Evolutionary conservation across 2,113 vertebrate genomes (phyloP).

Genomic region (Lepus timidus): DNA sequence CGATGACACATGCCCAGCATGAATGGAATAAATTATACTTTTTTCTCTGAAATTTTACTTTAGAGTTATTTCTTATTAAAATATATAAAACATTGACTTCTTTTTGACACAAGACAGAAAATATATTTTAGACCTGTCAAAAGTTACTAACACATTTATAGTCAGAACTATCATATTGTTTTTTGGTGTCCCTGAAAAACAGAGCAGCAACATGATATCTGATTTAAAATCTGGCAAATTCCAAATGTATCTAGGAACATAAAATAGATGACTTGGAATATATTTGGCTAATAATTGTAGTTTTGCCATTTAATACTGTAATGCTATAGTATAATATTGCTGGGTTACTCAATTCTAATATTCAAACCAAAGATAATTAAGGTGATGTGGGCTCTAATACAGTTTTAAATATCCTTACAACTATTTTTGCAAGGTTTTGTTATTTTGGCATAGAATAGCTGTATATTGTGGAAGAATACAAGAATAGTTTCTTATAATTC

Average conservation of each 20-base stretch:
- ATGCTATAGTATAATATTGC: not conserved
- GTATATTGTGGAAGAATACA: not conserved
- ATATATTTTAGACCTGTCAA: conserved; percentile 34
- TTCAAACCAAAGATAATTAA: not conserved
- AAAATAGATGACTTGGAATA: not conserved
- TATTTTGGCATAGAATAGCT: not conserved
- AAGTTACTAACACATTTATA: not conserved
- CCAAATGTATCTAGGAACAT: not conserved
- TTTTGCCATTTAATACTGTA: not conserved
- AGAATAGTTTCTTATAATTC: not conserved
- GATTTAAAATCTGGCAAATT: not conserved
- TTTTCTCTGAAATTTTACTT: conserved; percentile 45
- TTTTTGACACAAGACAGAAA: conserved; percentile 3
- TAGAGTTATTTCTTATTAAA: conserved; percentile 40
- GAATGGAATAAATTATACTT: conserved; percentile 57
- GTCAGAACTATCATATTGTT: not conserved
- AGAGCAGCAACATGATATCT: not conserved
- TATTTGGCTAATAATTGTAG: not conserved
- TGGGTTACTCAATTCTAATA: not conserved
- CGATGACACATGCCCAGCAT: conserved; percentile 1
- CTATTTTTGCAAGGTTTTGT: not conserved
- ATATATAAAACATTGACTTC: conserved; percentile 15
- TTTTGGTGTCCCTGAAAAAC: not conserved
- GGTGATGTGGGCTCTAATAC: not conserved
- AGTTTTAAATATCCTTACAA: not conserved